Evolutionary conservation across 2,797 vertebrate species (phyloP).

Genomic region (Passerculus sandwichensis): DNA sequence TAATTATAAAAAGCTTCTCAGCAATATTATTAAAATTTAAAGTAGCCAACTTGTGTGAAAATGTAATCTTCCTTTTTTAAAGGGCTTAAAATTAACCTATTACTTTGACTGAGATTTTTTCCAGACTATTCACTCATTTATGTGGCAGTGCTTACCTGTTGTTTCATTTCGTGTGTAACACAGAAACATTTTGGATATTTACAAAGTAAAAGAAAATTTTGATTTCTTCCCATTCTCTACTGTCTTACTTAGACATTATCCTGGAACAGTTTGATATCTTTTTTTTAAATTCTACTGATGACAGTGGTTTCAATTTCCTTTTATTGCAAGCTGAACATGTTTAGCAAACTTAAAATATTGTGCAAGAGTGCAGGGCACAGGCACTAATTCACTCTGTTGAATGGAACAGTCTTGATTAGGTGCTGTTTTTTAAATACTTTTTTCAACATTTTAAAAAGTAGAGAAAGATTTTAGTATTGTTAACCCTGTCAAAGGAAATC

Average conservation of each 20-base stretch:
- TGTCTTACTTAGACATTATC: not conserved
- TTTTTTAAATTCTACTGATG: not conserved
- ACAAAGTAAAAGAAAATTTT: not conserved
- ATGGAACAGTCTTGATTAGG: not conserved
- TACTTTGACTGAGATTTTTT: not conserved
- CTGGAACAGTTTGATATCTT: not conserved
- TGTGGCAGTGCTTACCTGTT: not conserved
- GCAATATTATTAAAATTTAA: conserved; percentile 53
- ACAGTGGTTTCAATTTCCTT: not conserved
- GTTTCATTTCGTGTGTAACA: not conserved
- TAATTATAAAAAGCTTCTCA: conserved; percentile 40
- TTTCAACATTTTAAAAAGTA: not conserved
- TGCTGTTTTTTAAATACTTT: not conserved
- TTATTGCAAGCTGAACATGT: not conserved
- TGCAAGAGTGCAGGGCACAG: not conserved
- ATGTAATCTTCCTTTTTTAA: not conserved
- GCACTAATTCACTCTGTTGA: not conserved
- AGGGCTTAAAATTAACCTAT: not conserved
- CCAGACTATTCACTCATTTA: not conserved
- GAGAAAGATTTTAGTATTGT: not conserved
- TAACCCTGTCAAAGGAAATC: not conserved
- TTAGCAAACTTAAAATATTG: not conserved
- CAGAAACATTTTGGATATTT: not conserved
- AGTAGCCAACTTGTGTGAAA: not conserved
- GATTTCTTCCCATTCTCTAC: not conserved